phyloP scores from a whole-genome alignment of 1,140 invertebrate genomes.

The Acromyrmex heyeri region DNA sequence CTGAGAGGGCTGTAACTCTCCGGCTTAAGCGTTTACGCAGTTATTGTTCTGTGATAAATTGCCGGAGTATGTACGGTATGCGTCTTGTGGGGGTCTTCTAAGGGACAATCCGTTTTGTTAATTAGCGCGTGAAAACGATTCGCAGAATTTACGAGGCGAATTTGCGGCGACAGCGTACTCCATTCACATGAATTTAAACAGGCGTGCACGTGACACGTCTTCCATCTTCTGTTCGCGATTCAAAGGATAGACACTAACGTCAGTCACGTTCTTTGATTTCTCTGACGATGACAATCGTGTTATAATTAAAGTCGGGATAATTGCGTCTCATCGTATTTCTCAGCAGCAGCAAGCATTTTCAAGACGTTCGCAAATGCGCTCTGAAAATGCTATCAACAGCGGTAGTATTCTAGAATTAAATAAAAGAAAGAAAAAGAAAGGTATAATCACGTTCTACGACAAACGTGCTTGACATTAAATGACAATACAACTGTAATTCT shows the following conservation, averaged over 20 bases:
- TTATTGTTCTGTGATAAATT: constrained; percentile 70
- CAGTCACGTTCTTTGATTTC: constrained; percentile 15
- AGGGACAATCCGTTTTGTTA: constrained; percentile 63
- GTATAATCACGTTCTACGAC: not conserved
- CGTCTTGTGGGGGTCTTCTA: not conserved
- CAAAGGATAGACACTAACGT: not conserved
- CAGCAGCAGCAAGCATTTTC: not conserved
- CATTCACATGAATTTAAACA: constrained; percentile 13
- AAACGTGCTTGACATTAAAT: not conserved
- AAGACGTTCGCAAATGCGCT: not conserved
- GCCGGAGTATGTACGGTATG: constrained; percentile 17
- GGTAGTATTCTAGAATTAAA: not conserved
- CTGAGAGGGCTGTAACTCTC: constrained; percentile 60
- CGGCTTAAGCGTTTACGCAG: constrained; percentile 66
- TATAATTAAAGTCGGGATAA: not conserved
- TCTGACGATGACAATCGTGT: not conserved
- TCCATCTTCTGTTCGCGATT: not conserved
- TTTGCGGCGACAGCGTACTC: not conserved
- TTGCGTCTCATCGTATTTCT: not conserved
- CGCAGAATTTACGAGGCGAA: constrained; percentile 17
- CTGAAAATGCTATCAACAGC: not conserved
- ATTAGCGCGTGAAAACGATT: constrained; percentile 56
- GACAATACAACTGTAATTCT: not conserved
- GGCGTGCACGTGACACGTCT: not conserved
- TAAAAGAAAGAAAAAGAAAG: not conserved